These are phyloP conservation scores for Ceryle rudis DNA, from an alignment of 2,797 vertebrate species.

Conservation along the genomic window DNA sequence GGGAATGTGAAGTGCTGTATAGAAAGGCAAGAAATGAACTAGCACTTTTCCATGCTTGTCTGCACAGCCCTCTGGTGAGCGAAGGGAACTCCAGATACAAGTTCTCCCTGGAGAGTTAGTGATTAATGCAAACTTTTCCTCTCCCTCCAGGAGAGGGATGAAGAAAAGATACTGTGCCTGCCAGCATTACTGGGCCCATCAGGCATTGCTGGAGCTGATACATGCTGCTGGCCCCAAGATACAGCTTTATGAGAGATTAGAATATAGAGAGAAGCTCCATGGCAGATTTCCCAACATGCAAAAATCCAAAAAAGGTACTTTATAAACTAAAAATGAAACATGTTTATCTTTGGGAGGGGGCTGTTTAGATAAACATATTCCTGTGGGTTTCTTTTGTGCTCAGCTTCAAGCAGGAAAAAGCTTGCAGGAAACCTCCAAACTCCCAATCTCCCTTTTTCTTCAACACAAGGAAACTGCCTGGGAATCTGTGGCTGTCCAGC, in stretches of 20 bases:
- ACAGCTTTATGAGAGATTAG: background rate
- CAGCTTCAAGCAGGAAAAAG: background rate
- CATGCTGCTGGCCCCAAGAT: background rate
- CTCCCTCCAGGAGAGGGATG: background rate
- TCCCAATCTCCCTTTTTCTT: background rate
- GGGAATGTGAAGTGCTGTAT: background rate
- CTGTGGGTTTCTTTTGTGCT: background rate
- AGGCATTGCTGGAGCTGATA: background rate
- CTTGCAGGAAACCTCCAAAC: background rate
- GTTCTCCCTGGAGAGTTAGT: background rate
- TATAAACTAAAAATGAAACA: background rate
- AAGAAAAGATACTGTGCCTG: background rate
- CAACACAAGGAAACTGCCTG: background rate
- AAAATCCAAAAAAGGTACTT: background rate
- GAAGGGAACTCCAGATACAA: background rate
- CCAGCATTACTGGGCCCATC: fast-evolving
- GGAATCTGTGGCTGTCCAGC: background rate
- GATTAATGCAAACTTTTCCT: background rate
- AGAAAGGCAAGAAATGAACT: background rate
- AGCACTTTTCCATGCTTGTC: background rate
- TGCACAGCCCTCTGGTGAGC: background rate
- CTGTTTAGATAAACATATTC: background rate
- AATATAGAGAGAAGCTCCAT: background rate
- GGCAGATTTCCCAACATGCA: background rate
- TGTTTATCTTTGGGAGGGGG: background rate